Conservation (phyloP, 2,113 vertebrate species). For the Macaca nemestrina region DNA sequence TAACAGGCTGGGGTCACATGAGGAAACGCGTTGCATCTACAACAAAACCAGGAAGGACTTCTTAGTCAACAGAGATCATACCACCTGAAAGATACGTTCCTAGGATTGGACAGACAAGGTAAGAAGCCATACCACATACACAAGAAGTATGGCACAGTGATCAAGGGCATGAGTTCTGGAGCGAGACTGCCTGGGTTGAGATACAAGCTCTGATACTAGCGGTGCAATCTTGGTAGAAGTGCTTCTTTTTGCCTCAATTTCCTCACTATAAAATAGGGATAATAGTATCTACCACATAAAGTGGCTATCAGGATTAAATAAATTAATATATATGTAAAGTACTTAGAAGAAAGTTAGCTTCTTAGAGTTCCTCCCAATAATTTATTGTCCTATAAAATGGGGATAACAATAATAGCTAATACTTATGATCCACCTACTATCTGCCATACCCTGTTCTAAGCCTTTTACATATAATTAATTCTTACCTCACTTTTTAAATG, state of each 20-base stretch:
- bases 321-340: background rate
- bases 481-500: conserved; percentile 10
- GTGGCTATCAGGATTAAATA: background rate
- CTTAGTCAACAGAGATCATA: background rate
- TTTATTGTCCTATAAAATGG: background rate
- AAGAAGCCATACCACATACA: background rate
- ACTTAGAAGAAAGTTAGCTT: background rate
- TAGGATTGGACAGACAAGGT: background rate
- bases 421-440: background rate
- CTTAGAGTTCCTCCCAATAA: background rate
- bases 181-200: background rate
- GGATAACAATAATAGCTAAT: background rate
- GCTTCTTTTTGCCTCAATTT: background rate
- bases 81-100: background rate
- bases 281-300: background rate
- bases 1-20: background rate
- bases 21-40: background rate
- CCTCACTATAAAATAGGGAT: background rate
- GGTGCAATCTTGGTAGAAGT: too few species aligned
- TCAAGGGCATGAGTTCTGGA: background rate
- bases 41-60: background rate
- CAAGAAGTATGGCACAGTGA: background rate
- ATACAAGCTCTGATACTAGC: background rate
- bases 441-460: background rate
- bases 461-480: background rate